Evolutionary conservation across 2,888 invertebrate genomes (phyloP), one percentile per base, ranked within the genome.

Genomic region (Acrobasis consociella): DNA sequence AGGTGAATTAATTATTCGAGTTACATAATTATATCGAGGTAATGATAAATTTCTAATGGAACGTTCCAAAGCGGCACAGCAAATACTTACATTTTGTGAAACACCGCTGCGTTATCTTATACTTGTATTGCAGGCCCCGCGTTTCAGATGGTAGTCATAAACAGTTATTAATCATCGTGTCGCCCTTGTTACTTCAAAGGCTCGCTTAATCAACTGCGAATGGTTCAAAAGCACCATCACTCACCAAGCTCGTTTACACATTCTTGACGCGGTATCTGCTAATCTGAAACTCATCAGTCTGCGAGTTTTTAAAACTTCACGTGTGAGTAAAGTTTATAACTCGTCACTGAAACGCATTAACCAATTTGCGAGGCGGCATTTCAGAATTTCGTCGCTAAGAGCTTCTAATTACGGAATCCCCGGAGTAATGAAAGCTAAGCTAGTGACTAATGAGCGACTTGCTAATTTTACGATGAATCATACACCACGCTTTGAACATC

Each of bases 141-240:
- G 76, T 78, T 80, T 80, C 77, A 78, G 81, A 78, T 74, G 82
- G 82, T 85, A 84, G 85, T 87, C 86, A 85, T 84, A 84, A 83
- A 80, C 85, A 85, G 86, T 86, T 86, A 88, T 89, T 87, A 88
- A 89, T 89, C 87, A 89, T 83, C 77, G 70, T 77, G 85, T 85
- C 87, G 81, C 77, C 74, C 76, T 78, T 81, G 77, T 72, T 80
- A 82, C 86, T 87, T 87, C 86, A 85, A 87, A 88, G 85, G 82
- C 80, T 81, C 85, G 84, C 81, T 88, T 87, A 88, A 89, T 89
- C 88, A 89, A 87, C 82, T 87, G 85, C 82, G 85, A 88, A 88
- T 83, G 87, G 77, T 86, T 81, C 72, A 78, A 79, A 83, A 83
- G 77, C 72, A 77, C 81, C 86, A 87, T 87, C 83, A 87, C 85